phyloP scores from a whole-genome alignment of 2,797 vertebrate species.

The Microhierax caerulescens region DNA sequence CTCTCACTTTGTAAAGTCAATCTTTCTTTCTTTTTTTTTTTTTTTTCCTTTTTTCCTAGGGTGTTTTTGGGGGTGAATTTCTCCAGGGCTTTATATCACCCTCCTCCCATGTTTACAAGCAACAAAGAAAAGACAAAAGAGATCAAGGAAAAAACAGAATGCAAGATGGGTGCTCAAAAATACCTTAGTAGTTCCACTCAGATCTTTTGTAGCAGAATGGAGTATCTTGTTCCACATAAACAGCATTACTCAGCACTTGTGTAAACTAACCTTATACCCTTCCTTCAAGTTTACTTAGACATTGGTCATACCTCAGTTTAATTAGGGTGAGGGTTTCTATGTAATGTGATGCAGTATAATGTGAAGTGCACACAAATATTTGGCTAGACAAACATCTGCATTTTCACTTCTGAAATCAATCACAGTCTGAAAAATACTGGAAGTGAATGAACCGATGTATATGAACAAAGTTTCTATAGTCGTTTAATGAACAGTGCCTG shows the following conservation, averaged over 20 bases:
- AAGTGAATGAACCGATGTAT: background rate
- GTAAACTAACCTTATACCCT: conserved; percentile 36
- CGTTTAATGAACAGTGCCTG: background rate
- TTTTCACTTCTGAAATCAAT: conserved; percentile 54
- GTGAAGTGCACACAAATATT: background rate
- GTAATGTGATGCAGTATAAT: background rate
- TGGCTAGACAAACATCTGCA: conserved; percentile 45
- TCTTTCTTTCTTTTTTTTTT: background rate
- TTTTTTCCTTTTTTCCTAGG: background rate
- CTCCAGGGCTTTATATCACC: background rate
- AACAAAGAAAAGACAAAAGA: background rate
- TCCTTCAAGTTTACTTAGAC: conserved; percentile 2
- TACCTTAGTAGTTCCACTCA: background rate
- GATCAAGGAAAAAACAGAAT: background rate
- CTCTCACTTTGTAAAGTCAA: background rate
- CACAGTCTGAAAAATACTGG: conserved; percentile 25
- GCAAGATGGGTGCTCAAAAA: background rate
- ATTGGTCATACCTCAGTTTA: conserved; percentile 18
- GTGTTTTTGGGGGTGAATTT: background rate
- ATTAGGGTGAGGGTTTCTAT: background rate
- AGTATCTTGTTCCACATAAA: conserved; percentile 7
- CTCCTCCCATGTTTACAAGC: background rate
- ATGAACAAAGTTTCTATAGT: background rate
- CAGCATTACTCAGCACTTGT: conserved; percentile 1
- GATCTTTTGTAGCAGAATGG: background rate